Evolutionary conservation across 1,140 invertebrate genomes (phyloP), one percentile per base, ranked within the genome.

Genomic region (Diachasmimorpha longicaudata): DNA sequence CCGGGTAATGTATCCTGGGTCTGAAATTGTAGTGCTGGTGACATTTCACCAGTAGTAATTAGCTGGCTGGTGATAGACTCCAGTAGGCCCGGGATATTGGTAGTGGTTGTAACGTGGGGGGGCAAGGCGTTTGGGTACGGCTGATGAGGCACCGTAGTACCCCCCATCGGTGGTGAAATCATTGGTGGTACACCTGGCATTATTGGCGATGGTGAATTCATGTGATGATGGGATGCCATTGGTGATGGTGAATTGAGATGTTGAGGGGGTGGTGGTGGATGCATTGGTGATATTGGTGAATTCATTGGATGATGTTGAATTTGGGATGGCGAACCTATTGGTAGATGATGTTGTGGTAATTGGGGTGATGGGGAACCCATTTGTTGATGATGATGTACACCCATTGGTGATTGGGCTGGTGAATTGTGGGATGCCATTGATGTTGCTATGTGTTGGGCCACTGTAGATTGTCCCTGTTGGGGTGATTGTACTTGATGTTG

Each of bases 101-200:
- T 84, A 88, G 90, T 92, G 92, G 91, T 91, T 91, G 91, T 93
- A 94, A 93, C 93, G 93, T 94, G 93, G 93, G 93, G 93, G 93
- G 93, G 92, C 92, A 92, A 92, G 90, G 88, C 93, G 93, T 94
- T 94, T 94, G 93, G 93, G 93, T 94, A 93, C 89, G 88, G 90
- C 90, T 91, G 92, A 90, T 90, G 90, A 84, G 89, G 90, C 86
- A 90, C 89, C 90, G 90, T 78, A 84, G 83, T 90, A 92, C 88
- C 90, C 82, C 90, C 90, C 90, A 91, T 90, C 88, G 91, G 90
- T 79, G 89, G 85, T 74, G 91, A 91, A 91, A 77, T 89, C 89
- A 90, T 89, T 86, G 90, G 88, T 79, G 88, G 85, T 82, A 87
- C 88, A 75, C 86, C 89, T 89, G 85, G 77, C 78, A 84, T 83